These are phyloP conservation scores for Furcula furcula DNA, from an alignment of 2,888 invertebrate species.

Conservation along the genomic window DNA sequence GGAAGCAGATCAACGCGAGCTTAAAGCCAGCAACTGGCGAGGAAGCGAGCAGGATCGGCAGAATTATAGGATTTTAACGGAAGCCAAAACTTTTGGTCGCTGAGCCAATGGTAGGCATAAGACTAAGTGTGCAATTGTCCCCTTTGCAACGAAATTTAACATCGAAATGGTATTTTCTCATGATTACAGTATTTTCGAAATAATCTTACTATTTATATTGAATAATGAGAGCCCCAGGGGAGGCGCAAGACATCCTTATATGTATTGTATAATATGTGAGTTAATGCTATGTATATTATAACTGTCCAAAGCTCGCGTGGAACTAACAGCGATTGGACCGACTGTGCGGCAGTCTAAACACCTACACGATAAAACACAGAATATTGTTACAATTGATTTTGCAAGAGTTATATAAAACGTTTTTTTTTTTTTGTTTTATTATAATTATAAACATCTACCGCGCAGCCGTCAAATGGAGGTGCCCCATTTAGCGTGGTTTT, in stretches of 20 bases:
- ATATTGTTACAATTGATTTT: slow-evolving; percentile 34
- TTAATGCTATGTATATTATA: slow-evolving; percentile 55
- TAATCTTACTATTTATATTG: slow-evolving; percentile 77
- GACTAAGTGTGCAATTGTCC: too few relatives aligned
- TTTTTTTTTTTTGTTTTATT: slow-evolving; percentile 26
- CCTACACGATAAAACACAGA: slow-evolving; percentile 36
- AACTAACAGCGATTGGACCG: slow-evolving; percentile 40
- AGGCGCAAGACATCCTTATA: slow-evolving; percentile 55
- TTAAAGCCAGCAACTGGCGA: too few relatives aligned
- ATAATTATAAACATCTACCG: slow-evolving; percentile 33
- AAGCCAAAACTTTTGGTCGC: too few relatives aligned
- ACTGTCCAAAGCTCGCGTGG: slow-evolving; percentile 52
- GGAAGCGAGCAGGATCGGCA: too few relatives aligned
- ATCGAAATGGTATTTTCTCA: slow-evolving; percentile 66
- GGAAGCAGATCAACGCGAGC: too few relatives aligned
- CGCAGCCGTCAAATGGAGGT: slow-evolving; percentile 33
- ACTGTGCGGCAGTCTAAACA: slow-evolving; percentile 34
- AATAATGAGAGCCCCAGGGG: slow-evolving; percentile 66
- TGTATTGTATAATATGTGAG: slow-evolving; percentile 47
- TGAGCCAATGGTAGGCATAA: too few relatives aligned
- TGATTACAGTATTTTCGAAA: slow-evolving; percentile 74
- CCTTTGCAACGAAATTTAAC: slow-evolving; percentile 75
- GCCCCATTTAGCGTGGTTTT: slow-evolving; percentile 41
- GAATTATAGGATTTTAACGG: too few relatives aligned
- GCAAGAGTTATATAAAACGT: slow-evolving; percentile 28